phyloP scores from a whole-genome alignment of 2,113 vertebrate species.

The Malurus elegans region DNA sequence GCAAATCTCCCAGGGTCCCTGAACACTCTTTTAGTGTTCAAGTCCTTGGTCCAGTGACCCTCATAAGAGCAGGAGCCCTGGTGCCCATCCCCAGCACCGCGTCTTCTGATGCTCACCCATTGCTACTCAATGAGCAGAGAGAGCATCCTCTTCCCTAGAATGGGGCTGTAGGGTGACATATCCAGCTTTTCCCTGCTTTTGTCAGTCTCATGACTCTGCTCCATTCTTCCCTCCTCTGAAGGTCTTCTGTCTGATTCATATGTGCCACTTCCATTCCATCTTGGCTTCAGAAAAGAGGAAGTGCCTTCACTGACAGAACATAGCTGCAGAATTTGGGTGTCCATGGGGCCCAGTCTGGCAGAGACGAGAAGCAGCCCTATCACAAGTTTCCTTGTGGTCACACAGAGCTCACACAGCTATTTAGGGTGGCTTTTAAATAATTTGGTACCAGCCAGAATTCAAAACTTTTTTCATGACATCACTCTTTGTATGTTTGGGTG shows the following conservation, averaged over 20 bases:
- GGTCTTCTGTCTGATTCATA: neutral
- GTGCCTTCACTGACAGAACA: neutral
- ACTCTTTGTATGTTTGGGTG: neutral
- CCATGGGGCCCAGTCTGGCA: fast-evolving
- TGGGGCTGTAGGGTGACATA: neutral
- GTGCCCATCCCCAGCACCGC: neutral
- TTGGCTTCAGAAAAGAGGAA: neutral
- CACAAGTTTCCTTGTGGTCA: neutral
- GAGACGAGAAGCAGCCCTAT: neutral
- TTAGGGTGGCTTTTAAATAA: neutral
- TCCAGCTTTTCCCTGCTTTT: neutral
- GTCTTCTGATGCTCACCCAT: neutral
- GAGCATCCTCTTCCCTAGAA: neutral
- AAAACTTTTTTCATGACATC: neutral
- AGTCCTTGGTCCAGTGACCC: neutral
- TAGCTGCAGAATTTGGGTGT: neutral
- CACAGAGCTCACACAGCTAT: fast-evolving
- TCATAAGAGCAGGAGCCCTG: neutral
- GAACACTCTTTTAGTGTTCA: neutral
- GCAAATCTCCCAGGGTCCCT: neutral
- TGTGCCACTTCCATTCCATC: neutral
- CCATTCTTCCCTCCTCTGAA: neutral
- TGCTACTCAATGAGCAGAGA: neutral
- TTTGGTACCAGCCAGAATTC: neutral
- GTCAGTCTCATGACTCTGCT: neutral